Evolutionary conservation across 2,888 invertebrate genomes (phyloP), one percentile per base, ranked within the genome.

Genomic region (Drymonia ruficornis): DNA sequence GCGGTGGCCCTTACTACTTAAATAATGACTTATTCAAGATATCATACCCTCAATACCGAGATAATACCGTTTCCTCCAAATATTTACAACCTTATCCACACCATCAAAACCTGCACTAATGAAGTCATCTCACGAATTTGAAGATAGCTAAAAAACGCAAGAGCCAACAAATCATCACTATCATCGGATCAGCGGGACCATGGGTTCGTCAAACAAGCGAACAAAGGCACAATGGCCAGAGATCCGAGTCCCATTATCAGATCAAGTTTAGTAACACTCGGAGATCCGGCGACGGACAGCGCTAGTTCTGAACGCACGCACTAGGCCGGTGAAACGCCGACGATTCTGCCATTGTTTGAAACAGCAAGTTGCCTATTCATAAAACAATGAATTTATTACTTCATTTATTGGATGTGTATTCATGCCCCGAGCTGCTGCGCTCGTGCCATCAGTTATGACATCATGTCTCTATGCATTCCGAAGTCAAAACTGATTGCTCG

Each of bases 211-310:
- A 74, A 74, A 73, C 58, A 72, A 70, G 66, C 72, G 58, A 66
- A 75, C 73, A 75, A 70, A 70, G 61, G 66, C 56, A 74, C 72
- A 74, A 73, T 70, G 67, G 70, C 64, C 59, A 49, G 70, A 65
- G 70, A 71, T 71, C 72, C 62, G 57, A 68, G 61, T 70, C 63
- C 66, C 78, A 75, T 77, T 79, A 79, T 79, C 78, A 78, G 78
- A 77, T 78, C 77, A 77, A 74, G 71, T 76, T 78, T 73, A 72
- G 65, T 61, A 70, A 77, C 71, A 73, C 76, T 74, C 69, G 70
- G 59, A 65, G 76, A 67, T 65, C 57, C 63, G 44, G 53, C 65
- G 68, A 65, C 62, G 34, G 52, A 57, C 55, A 53, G 55, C 50
- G 50, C 45, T 52, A 55, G 54, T 56, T 49, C n/a, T 61, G 44